A percentile compares a stretch with the other conserved stretches of the same genome.
phyloP scores from a whole-genome alignment of 2,113 vertebrate genomes.

The Corythoichthys haematopterus region DNA sequence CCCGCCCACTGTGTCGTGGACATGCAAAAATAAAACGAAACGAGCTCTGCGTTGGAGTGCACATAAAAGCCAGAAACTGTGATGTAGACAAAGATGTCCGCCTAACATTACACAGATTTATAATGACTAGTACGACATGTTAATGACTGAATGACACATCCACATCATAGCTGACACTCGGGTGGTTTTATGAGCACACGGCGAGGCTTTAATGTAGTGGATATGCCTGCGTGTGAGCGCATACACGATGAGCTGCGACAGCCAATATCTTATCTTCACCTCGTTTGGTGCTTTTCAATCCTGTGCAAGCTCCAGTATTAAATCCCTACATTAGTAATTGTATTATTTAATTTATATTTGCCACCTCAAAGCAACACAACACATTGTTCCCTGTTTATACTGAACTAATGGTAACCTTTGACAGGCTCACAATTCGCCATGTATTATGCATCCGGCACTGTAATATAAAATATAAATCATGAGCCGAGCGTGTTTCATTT shows the following conservation, averaged over 20 bases:
- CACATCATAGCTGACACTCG: slow-evolving; percentile 3
- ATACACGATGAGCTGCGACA: slow-evolving; percentile 17
- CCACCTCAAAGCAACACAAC: slow-evolving; percentile 3
- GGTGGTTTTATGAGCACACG: slow-evolving; percentile 25
- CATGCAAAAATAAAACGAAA: not conserved
- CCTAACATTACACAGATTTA: slow-evolving; percentile 1
- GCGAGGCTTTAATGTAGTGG: slow-evolving; percentile 19
- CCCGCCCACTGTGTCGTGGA: not conserved
- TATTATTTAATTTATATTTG: slow-evolving; percentile 5
- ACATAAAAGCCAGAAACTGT: not conserved
- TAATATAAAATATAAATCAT: slow-evolving; percentile 38
- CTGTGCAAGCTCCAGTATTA: not conserved
- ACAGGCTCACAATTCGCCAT: slow-evolving; percentile 12
- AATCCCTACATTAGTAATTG: not conserved
- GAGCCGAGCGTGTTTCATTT: slow-evolving; percentile 36
- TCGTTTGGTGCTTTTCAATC: not conserved
- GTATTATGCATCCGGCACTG: slow-evolving; percentile 30
- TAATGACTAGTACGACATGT: slow-evolving; percentile 4
- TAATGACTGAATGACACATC: slow-evolving; percentile 14
- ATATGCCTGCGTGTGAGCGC: slow-evolving; percentile 10
- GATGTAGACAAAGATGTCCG: slow-evolving; percentile 7
- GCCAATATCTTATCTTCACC: not conserved
- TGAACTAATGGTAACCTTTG: slow-evolving; percentile 26
- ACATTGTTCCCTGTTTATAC: slow-evolving; percentile 13
- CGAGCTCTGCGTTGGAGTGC: not conserved